phyloP scores from a whole-genome alignment of 2,888 invertebrate genomes.

The Cosmorhoe ocellata region DNA sequence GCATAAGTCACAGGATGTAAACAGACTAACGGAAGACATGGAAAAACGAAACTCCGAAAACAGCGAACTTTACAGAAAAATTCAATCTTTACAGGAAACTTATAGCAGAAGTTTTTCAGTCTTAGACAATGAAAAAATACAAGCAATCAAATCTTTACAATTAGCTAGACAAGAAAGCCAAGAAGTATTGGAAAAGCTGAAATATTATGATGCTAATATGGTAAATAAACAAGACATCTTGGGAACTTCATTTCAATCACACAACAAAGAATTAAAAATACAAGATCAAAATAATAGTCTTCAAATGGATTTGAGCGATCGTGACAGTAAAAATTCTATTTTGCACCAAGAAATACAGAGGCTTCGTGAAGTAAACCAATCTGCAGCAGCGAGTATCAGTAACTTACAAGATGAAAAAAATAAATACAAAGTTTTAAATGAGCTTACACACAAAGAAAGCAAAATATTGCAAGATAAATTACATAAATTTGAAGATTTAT shows the following conservation, averaged over 20 bases:
- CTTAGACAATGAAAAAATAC: constrained; percentile 54
- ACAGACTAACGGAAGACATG: constrained; percentile 48
- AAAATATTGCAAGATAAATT: constrained; percentile 49
- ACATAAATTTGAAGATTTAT: constrained; percentile 43
- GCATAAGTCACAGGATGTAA: constrained; percentile 59
- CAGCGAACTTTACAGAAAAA: constrained; percentile 41
- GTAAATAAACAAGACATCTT: constrained; percentile 42
- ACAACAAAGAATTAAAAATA: constrained; percentile 37
- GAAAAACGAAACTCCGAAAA: constrained; percentile 53
- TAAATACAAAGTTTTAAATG: constrained; percentile 44
- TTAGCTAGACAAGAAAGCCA: constrained; percentile 60
- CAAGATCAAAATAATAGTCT: constrained; percentile 47
- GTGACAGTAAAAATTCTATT: constrained; percentile 43
- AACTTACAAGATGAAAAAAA: constrained; percentile 51
- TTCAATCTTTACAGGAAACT: constrained; percentile 45
- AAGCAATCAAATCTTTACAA: constrained; percentile 48
- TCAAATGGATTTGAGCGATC: constrained; percentile 36
- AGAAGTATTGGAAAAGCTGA: constrained; percentile 55
- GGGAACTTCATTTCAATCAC: constrained; percentile 37
- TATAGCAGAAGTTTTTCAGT: constrained; percentile 44
- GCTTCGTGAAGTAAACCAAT: constrained; percentile 49
- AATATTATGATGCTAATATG: constrained; percentile 47
- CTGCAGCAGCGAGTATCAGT: constrained; percentile 42
- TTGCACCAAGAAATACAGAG: constrained; percentile 53
- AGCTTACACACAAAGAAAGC: constrained; percentile 55